Base-by-base conservation (phyloP, 64 coral and sea anemone genomes). In the Stichodactyla helianthus region DNA sequence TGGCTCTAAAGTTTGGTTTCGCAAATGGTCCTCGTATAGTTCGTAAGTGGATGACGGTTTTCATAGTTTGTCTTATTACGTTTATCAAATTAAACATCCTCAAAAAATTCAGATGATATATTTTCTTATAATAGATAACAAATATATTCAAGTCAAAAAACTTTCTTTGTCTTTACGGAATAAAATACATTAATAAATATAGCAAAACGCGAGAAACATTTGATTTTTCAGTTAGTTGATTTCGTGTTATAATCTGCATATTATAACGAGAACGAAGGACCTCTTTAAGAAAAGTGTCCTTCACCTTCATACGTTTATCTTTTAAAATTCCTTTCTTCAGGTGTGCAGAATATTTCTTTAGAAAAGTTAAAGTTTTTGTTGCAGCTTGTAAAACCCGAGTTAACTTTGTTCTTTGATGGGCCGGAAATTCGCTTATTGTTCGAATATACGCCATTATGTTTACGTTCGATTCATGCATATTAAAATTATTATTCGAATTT, bases 391-490 rank as follows among this genome's bases (percentile, higher is more conserved):
- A n/a, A 74, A 44, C 74, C 25, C 20, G 62, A 61, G 82, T 83
- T 74, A 63, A 83, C 53, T 52, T 10, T 57, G 51, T 84, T 89
- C 78, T 81, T 19, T 81, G 15, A 81, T 81, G 78, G 78, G 78
- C 78, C 78, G 78, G 78, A 81, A 81, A 81, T 54, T 81, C 78
- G 14, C 7, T 54, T 81, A 81, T 81, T 81, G 51, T 81, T 81
- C 78, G 31, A 44, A 7, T 28, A 81, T 81, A 81, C 78, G 78
- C 78, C 78, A 81, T 81, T 28, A 53, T 81, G 78, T 81, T 81
- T 81, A 81, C 78, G 78, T 81, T 81, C 78, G 78, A 4, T 81
- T 18, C 50, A 27, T 74, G 68, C 68, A 74, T 74, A 44, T 44
- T 44, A 44, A 44, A 74, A 74, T 74, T 74, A 8, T 26, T 28